phyloP scores from a whole-genome alignment of 1,140 invertebrate genomes.

The Ctenoplectra terminalis region DNA sequence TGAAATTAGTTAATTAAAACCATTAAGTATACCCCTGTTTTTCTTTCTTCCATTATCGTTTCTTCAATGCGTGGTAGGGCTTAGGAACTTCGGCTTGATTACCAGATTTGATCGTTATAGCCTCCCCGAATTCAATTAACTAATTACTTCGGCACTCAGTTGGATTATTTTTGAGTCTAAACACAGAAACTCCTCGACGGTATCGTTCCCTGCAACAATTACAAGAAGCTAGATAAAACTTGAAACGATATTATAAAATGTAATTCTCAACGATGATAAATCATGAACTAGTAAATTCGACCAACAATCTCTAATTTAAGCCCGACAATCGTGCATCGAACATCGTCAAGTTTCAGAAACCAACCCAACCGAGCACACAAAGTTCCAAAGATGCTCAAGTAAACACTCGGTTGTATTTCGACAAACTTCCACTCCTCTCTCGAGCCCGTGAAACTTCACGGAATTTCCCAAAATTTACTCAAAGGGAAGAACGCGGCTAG shows the following conservation, averaged over 20 bases:
- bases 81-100: not conserved
- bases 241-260: not conserved
- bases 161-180: not conserved
- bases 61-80: not conserved
- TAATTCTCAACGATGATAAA: not conserved
- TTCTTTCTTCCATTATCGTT: not conserved
- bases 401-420: not conserved
- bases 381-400: too few species aligned
- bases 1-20: not conserved
- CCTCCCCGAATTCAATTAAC: not conserved
- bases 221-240: not conserved
- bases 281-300: too few species aligned
- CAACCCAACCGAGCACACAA: not conserved
- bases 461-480: not conserved
- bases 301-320: too few species aligned
- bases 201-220: not conserved
- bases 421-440: not conserved
- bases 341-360: not conserved
- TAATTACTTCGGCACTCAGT: slow-evolving; percentile 5
- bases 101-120: not conserved
- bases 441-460: not conserved
- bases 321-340: not conserved
- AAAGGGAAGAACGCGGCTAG: not conserved
- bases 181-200: not conserved
- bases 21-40: not conserved